Percentiles rank a stretch among this genome's conserved stretches.
phyloP scores from a whole-genome alignment of 1,140 invertebrate genomes.

The Trichonephila clavipes region DNA sequence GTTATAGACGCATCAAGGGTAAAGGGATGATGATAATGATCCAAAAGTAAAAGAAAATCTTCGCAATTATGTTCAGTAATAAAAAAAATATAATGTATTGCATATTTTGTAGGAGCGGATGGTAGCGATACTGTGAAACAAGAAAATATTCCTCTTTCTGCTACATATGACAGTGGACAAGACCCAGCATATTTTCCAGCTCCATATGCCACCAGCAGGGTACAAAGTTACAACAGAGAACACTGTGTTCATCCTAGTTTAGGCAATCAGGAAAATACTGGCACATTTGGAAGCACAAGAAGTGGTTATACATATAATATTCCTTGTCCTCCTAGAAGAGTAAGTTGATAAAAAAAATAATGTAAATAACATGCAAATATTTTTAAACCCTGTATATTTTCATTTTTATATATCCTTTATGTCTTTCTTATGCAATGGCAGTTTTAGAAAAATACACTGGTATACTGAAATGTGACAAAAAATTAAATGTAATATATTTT shows the following conservation, averaged over 20 bases:
- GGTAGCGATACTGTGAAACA: conserved; percentile 54
- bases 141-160: conserved; percentile 69
- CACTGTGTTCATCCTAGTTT: not conserved
- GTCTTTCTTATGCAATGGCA: too few relatives aligned
- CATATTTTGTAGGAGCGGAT: conserved; percentile 52
- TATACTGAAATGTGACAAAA: too few relatives aligned
- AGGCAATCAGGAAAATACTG: conserved; percentile 39
- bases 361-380: not conserved
- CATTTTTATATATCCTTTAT: too few relatives aligned
- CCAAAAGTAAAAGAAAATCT: too few relatives aligned
- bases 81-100: too few relatives aligned
- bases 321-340: conserved; percentile 54
- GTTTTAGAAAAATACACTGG: too few relatives aligned
- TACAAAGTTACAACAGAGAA: conserved; percentile 55
- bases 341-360: not conserved
- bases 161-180: conserved; percentile 71
- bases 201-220: conserved; percentile 62
- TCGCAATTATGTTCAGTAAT: too few relatives aligned
- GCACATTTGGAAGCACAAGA: conserved; percentile 66
- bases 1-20: too few relatives aligned
- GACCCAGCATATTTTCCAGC: conserved; percentile 67
- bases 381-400: too few relatives aligned
- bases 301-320: conserved; percentile 67
- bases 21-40: too few relatives aligned
- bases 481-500: too few relatives aligned